These are phyloP conservation scores for Vanacampus margaritifer DNA, from an alignment of 2,113 vertebrate species.

Conservation along the genomic window DNA sequence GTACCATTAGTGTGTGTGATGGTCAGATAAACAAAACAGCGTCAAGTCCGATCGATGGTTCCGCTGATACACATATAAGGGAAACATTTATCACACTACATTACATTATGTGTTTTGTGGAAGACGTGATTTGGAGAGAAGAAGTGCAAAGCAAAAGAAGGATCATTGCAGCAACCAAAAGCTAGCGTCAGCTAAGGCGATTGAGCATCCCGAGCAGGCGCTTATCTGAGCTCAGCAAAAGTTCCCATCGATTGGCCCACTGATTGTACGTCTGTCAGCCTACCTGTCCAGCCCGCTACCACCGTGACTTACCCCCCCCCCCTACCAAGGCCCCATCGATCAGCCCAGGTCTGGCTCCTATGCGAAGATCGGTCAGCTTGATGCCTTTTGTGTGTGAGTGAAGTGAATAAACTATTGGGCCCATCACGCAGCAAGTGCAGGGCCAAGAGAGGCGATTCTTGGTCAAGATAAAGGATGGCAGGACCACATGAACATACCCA, in stretches of 20 bases:
- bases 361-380: slow-evolving; percentile 56
- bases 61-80: slow-evolving; percentile 10
- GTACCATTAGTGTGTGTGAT: slow-evolving; percentile 35
- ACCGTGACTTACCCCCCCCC: slow-evolving; percentile 12
- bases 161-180: slow-evolving; percentile 40
- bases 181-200: slow-evolving; percentile 49
- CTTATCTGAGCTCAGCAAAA: slow-evolving; percentile 68
- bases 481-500: neutral
- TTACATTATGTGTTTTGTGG: slow-evolving; percentile 27
- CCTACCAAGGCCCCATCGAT: slow-evolving; percentile 57
- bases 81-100: slow-evolving; percentile 33
- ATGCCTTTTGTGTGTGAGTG: slow-evolving; percentile 60
- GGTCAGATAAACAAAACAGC: slow-evolving; percentile 49
- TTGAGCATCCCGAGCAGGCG: slow-evolving; percentile 40
- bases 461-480: slow-evolving; percentile 14
- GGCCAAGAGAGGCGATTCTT: slow-evolving; percentile 22
- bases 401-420: slow-evolving; percentile 64
- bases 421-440: slow-evolving; percentile 43
- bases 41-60: slow-evolving; percentile 42
- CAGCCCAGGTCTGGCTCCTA: slow-evolving; percentile 44
- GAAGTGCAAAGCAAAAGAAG: neutral
- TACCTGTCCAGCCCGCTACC: slow-evolving; percentile 31
- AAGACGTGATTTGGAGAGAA: slow-evolving; percentile 12
- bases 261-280: slow-evolving; percentile 65
- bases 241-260: slow-evolving; percentile 50